Conservation (phyloP, 2,113 vertebrate genomes). For the Okapia johnstoni region DNA sequence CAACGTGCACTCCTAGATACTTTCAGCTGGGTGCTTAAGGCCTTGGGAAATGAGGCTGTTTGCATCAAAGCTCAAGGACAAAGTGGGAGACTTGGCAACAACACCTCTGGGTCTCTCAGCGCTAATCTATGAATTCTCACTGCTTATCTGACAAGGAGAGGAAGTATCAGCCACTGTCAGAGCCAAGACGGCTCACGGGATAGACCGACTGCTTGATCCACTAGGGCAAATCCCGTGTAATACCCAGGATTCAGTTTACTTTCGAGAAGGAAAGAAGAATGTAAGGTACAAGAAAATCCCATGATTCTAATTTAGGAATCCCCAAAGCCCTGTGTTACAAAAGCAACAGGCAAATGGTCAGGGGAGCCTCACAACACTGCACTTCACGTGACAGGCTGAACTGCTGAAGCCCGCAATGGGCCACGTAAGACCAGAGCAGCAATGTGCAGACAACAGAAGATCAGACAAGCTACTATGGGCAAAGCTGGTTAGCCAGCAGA, state of each 20-base stretch:
- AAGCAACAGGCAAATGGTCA: not conserved
- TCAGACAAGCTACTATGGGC: not conserved
- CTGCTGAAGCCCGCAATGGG: not conserved
- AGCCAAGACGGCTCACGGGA: not conserved
- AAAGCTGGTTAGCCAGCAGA: not conserved
- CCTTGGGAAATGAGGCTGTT: not conserved
- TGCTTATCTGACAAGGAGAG: not conserved
- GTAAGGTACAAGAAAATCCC: conserved; percentile 17
- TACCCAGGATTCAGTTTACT: conserved; percentile 23
- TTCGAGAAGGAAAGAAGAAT: conserved; percentile 24
- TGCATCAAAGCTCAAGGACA: conserved; percentile 7
- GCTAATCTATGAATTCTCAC: not conserved
- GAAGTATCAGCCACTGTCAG: not conserved
- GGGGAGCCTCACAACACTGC: not conserved
- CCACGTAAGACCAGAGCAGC: not conserved
- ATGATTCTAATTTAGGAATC: conserved; percentile 2
- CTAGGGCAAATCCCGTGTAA: conserved; percentile 11
- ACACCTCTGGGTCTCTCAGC: not conserved
- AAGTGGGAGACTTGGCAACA: not conserved
- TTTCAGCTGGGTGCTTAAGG: not conserved
- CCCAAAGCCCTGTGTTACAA: not conserved
- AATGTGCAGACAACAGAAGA: not conserved
- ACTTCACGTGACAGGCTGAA: not conserved
- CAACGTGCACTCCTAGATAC: not conserved
- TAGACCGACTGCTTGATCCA: not conserved